A percentile compares a stretch with the other conserved stretches of the same genome.
Conservation (phyloP, 2,113 vertebrate genomes). For the Salvator merianae region DNA sequence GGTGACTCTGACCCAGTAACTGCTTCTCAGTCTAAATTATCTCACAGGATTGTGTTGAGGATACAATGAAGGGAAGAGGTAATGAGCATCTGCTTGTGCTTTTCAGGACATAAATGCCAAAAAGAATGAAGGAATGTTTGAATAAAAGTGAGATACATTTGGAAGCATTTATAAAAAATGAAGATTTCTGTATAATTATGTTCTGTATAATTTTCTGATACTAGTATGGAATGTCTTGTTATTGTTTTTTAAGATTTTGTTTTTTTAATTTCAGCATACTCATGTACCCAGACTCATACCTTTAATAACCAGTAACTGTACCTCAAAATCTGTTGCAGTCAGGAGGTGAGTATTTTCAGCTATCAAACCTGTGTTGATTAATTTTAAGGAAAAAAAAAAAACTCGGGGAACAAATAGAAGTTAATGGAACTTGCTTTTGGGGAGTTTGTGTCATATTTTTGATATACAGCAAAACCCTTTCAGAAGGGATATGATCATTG, state of each 20-base stretch:
- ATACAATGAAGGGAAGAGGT: too few relatives aligned
- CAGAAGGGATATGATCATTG: too few relatives aligned
- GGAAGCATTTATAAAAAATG: background rate
- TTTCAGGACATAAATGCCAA: background rate
- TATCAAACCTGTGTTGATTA: background rate
- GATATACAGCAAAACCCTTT: background rate
- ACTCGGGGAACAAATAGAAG: background rate
- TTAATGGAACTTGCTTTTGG: background rate
- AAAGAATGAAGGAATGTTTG: background rate
- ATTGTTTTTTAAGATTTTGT: background rate
- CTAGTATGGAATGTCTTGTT: slow-evolving; percentile 11
- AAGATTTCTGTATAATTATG: background rate
- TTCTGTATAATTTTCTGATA: background rate
- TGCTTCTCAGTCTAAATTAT: too few relatives aligned
- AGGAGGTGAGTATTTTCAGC: slow-evolving; percentile 81
- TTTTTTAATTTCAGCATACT: slow-evolving; percentile 84
- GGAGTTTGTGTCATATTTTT: background rate
- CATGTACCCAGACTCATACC: slow-evolving; percentile 96
- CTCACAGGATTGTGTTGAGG: too few relatives aligned
- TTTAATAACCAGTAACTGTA: slow-evolving; percentile 97
- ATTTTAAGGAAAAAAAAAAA: background rate
- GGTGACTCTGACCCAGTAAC: too few relatives aligned
- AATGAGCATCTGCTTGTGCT: too few relatives aligned
- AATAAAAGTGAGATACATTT: background rate
- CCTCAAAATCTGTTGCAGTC: slow-evolving; percentile 94